phyloP scores from a whole-genome alignment of 2,113 vertebrate species.

The Megaceryle torquata region DNA sequence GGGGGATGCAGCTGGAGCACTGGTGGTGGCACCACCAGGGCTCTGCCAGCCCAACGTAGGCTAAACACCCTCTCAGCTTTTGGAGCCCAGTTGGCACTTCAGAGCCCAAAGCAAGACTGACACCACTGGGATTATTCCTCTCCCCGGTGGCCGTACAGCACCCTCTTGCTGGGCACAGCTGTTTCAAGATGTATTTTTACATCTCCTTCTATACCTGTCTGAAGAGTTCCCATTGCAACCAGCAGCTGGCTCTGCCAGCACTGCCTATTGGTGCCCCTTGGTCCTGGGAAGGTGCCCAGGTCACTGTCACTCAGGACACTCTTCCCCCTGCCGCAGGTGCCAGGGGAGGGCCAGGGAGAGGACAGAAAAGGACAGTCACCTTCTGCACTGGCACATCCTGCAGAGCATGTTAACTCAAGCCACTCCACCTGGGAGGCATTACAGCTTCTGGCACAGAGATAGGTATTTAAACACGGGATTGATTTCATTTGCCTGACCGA shows the following conservation, averaged over 20 bases:
- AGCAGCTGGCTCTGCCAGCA: not conserved
- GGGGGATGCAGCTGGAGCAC: accelerated
- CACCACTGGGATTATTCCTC: accelerated
- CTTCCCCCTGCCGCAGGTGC: not conserved
- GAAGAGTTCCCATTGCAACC: not conserved
- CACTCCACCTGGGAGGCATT: not conserved
- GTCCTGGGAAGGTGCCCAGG: not conserved
- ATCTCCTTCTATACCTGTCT: not conserved
- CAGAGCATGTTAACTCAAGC: not conserved
- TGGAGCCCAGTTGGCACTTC: not conserved
- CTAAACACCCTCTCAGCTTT: not conserved
- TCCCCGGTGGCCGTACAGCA: not conserved
- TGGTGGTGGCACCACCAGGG: not conserved
- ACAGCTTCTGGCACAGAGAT: not conserved
- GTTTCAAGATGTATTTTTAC: not conserved
- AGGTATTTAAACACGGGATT: not conserved
- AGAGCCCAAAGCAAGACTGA: not conserved
- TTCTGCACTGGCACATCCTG: not conserved
- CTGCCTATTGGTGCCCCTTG: accelerated
- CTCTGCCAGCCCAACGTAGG: not conserved
- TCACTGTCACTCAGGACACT: not conserved
- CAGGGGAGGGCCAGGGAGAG: not conserved
- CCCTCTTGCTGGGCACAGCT: not conserved
- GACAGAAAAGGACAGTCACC: not conserved
- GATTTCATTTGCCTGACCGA: slow-evolving; percentile 18